Conservation (phyloP, 1,140 invertebrate species). For the Drosophila sp. region DNA sequence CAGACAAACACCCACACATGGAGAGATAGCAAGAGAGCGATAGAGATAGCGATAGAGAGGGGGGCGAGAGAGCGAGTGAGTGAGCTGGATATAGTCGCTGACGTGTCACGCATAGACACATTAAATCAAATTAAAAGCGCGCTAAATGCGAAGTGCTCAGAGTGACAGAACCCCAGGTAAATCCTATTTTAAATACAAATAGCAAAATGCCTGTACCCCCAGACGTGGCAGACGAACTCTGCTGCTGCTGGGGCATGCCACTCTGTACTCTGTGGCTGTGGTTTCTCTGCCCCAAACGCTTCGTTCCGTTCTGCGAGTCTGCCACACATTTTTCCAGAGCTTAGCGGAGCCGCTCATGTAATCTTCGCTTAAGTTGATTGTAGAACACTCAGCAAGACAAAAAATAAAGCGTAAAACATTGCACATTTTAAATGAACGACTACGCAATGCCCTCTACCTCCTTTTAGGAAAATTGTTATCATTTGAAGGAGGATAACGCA, state of each 20-base stretch:
- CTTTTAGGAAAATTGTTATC: neutral
- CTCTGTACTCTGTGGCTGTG: too few species aligned
- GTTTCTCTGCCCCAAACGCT: conserved; percentile 12
- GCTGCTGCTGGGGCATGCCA: conserved; percentile 45
- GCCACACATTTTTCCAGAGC: conserved; percentile 73
- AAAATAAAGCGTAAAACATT: conserved; percentile 11
- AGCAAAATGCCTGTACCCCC: conserved; percentile 52
- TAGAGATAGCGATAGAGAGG: neutral
- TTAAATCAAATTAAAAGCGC: conserved; percentile 82
- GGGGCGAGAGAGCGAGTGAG: neutral
- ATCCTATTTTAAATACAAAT: conserved; percentile 83
- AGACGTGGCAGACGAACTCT: conserved; percentile 18
- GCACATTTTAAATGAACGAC: neutral
- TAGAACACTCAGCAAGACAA: conserved; percentile 47
- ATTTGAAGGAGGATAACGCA: conserved; percentile 1
- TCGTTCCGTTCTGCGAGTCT: conserved; percentile 24
- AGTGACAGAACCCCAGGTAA: conserved; percentile 82
- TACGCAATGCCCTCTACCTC: conserved; percentile 4
- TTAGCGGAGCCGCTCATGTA: conserved; percentile 72
- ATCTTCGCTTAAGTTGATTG: conserved; percentile 83
- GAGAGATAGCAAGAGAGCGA: too few species aligned
- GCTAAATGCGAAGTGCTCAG: conserved; percentile 63
- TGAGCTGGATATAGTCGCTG: conserved; percentile 27
- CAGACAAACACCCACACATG: too few species aligned
- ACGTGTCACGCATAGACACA: conserved; percentile 74